phyloP scores from a whole-genome alignment of 1,140 invertebrate genomes.

The Lepidostoma basale region DNA sequence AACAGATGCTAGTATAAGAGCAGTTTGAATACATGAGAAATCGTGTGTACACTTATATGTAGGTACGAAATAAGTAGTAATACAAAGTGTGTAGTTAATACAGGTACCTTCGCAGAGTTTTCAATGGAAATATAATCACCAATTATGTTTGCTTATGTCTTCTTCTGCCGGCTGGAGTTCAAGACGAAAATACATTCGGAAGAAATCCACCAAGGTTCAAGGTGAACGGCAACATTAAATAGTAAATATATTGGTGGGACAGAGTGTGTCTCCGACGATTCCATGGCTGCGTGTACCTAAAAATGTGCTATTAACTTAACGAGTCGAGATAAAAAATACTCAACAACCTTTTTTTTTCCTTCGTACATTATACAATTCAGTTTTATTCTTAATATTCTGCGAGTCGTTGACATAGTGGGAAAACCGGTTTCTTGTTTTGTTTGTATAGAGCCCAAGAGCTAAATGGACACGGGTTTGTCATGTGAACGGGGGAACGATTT shows the following conservation, averaged over 20 bases:
- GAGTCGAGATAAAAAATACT: not conserved
- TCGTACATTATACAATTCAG: too few species aligned
- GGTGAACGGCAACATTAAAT: not conserved
- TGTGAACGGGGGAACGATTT: not conserved
- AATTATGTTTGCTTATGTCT: not conserved
- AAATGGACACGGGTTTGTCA: not conserved
- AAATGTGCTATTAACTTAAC: slow-evolving; percentile 15
- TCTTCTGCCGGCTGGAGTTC: not conserved
- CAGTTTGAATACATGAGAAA: too few species aligned
- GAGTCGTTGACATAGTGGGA: slow-evolving; percentile 17
- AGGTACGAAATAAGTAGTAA: too few species aligned
- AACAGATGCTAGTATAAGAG: too few species aligned
- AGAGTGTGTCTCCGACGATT: not conserved
- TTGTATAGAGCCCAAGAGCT: not conserved
- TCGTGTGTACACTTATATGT: too few species aligned
- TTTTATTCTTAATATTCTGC: too few species aligned
- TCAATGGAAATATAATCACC: too few species aligned
- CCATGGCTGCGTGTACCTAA: not conserved
- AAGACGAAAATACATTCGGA: not conserved
- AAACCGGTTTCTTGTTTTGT: slow-evolving; percentile 13
- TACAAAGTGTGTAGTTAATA: too few species aligned
- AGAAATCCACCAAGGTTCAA: not conserved
- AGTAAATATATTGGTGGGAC: not conserved
- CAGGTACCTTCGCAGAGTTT: too few species aligned
- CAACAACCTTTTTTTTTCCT: too few species aligned